Percentiles rank a stretch among this genome's conserved stretches.
These are phyloP conservation scores for Redunca redunca DNA, from an alignment of 2,113 vertebrate genomes.

Conservation along the genomic window DNA sequence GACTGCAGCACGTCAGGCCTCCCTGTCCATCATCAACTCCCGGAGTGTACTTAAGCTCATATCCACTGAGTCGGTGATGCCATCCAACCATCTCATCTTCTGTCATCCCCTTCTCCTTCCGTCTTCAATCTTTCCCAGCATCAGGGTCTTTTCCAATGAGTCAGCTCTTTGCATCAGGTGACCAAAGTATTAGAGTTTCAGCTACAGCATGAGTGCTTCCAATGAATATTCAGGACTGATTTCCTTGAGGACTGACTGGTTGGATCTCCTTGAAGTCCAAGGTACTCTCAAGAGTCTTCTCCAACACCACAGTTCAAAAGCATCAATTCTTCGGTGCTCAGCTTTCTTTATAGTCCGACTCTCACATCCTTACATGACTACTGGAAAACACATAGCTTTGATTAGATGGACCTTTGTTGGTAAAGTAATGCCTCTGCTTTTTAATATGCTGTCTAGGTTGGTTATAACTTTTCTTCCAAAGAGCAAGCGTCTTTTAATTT, in stretches of 20 bases:
- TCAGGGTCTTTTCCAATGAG: background rate
- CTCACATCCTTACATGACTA: background rate
- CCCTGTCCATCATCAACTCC: background rate
- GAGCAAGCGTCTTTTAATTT: background rate
- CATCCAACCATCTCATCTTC: background rate
- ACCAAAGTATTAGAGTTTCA: background rate
- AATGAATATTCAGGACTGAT: background rate
- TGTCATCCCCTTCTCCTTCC: background rate
- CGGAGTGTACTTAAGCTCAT: background rate
- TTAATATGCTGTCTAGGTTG: background rate
- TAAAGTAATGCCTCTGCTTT: background rate
- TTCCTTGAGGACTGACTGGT: background rate
- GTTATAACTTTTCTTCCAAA: background rate
- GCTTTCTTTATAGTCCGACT: background rate
- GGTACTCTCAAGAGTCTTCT: background rate
- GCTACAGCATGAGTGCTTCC: background rate
- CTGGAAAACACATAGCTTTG: background rate
- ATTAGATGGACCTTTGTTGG: background rate
- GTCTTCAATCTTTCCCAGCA: background rate
- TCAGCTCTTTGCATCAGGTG: background rate
- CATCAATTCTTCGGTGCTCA: rapidly evolving
- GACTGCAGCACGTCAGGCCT: background rate
- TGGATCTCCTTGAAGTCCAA: background rate
- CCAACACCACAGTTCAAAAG: background rate
- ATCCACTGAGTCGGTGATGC: background rate